Evolutionary conservation across 1,140 invertebrate genomes (phyloP).

Genomic region (Drosophila kohkoa): DNA sequence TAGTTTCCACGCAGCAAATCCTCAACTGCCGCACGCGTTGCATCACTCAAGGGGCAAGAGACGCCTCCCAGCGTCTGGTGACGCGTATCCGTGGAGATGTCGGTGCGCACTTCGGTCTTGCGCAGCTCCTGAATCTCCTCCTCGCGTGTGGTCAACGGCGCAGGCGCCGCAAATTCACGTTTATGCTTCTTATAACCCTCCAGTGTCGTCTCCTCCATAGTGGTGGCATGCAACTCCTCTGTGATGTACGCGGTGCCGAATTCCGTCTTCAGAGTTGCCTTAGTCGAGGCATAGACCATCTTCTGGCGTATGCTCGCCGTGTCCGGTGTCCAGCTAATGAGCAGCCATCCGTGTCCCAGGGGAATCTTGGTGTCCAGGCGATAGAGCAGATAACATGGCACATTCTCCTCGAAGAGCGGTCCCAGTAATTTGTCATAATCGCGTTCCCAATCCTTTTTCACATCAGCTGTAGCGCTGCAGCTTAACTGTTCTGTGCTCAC

Average conservation of each 20-base stretch:
- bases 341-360: constrained; percentile 95
- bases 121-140: constrained; percentile 94
- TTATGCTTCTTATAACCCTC: constrained; percentile 93
- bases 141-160: constrained; percentile 94
- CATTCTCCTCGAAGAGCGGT: constrained; percentile 92
- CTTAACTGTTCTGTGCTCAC: constrained; percentile 90
- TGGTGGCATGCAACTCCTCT: constrained; percentile 79
- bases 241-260: constrained; percentile 96
- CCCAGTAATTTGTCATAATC: constrained; percentile 94
- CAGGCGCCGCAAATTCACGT: constrained; percentile 91
- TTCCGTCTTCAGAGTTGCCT: constrained; percentile 98
- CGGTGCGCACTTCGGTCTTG: constrained; percentile 90
- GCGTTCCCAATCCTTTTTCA: constrained; percentile 92
- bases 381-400: constrained; percentile 97
- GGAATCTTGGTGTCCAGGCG: constrained; percentile 93
- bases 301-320: constrained; percentile 95
- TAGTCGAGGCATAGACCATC: constrained; percentile 99
- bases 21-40: constrained; percentile 90
- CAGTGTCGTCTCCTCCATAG: constrained; percentile 92
- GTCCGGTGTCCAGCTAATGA: constrained; percentile 98
- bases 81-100: constrained; percentile 93
- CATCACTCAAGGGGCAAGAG: constrained; percentile 95
- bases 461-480: constrained; percentile 88
- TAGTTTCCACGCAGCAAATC: constrained; percentile 88
- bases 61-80: constrained; percentile 97